Evolutionary conservation across 2,113 vertebrate species (phyloP).

Genomic region (Pseudopodoces humilis): DNA sequence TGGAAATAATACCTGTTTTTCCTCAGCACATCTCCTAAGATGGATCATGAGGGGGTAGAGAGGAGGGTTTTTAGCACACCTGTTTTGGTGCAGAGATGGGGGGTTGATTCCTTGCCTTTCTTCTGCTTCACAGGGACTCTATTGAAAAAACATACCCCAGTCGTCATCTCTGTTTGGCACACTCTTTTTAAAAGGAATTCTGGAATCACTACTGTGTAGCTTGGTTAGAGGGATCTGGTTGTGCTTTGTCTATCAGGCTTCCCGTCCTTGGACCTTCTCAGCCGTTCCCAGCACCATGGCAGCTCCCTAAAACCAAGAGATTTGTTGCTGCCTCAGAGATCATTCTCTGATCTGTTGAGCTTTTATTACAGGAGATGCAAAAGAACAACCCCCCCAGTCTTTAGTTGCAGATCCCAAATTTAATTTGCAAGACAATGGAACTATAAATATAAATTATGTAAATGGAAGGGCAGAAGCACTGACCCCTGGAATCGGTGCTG

Average conservation of each 20-base stretch:
- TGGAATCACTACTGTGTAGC: not conserved
- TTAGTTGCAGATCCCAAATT: not conserved
- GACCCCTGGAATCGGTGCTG: fast-evolving
- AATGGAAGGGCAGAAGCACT: not conserved
- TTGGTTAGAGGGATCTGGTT: not conserved
- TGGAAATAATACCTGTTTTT: not conserved
- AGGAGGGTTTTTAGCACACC: not conserved
- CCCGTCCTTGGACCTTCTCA: not conserved
- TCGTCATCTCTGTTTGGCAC: not conserved
- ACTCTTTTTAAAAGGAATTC: no score
- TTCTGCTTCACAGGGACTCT: not conserved
- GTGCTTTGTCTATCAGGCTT: not conserved
- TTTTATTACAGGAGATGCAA: not conserved
- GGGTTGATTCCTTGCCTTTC: not conserved
- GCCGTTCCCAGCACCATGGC: not conserved
- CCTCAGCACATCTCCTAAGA: not conserved
- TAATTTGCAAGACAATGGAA: not conserved
- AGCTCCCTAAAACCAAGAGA: not conserved
- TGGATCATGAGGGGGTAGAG: not conserved
- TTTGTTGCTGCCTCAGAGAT: not conserved
- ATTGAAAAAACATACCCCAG: fast-evolving
- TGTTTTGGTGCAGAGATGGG: not conserved
- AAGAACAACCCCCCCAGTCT: not conserved
- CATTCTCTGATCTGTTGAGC: not conserved
- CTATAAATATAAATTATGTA: not conserved